Evolutionary conservation across 2,113 vertebrate genomes (phyloP).

Genomic region (Trematocara nigrifrons): DNA sequence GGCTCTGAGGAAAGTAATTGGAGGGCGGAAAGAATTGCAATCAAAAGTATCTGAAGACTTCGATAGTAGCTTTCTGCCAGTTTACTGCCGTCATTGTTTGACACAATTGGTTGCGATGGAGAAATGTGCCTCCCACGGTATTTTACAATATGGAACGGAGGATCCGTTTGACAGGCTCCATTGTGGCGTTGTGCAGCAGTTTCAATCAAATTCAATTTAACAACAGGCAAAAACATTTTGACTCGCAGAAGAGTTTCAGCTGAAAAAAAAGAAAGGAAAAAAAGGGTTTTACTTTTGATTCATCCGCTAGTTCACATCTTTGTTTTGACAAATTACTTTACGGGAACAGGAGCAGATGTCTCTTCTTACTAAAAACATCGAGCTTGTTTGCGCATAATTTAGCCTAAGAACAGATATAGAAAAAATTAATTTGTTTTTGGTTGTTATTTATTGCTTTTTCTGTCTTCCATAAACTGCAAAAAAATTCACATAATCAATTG

Average conservation of each 20-base stretch:
- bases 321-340: neutral
- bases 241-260: neutral
- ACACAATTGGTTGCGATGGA: slow-evolving; percentile 27
- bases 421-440: neutral
- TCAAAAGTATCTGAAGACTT: slow-evolving; percentile 23
- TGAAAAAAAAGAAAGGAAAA: neutral
- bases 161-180: slow-evolving; percentile 24
- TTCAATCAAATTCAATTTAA: slow-evolving; percentile 25
- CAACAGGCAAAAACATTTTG: neutral
- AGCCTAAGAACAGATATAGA: neutral
- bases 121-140: slow-evolving; percentile 17
- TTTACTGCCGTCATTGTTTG: slow-evolving; percentile 34
- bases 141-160: slow-evolving; percentile 5
- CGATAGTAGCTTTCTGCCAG: slow-evolving; percentile 12
- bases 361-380: neutral
- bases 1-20: slow-evolving; percentile 23
- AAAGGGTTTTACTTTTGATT: neutral
- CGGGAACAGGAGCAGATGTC: neutral
- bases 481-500: neutral
- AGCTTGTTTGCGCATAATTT: neutral
- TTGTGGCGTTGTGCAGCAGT: neutral
- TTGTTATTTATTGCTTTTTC: neutral
- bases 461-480: neutral
- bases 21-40: neutral
- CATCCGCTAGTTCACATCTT: neutral